A percentile compares a stretch with the other conserved stretches of the same genome.
These are phyloP conservation scores for Drosophila austrosaltans DNA, from an alignment of 2,888 invertebrate genomes.

Conservation along the genomic window DNA sequence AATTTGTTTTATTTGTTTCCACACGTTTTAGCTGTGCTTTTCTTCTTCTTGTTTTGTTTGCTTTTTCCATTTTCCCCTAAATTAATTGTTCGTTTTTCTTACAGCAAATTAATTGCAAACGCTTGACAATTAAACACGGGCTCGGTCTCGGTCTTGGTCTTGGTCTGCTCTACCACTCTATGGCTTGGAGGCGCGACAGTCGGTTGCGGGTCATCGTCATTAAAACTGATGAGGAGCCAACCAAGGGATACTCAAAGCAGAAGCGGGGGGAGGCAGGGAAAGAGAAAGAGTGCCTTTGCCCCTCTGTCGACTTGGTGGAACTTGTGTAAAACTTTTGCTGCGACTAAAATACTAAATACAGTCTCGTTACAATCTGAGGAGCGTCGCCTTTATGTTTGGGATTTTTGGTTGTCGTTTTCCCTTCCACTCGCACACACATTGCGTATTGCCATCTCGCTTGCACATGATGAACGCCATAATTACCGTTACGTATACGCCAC, in stretches of 20 bases:
- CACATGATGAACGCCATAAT: slow-evolving; percentile 83
- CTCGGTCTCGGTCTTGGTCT: slow-evolving; percentile 3
- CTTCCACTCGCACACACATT: slow-evolving; percentile 33
- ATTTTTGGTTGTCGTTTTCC: slow-evolving; percentile 32
- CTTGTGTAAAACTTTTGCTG: slow-evolving; percentile 72
- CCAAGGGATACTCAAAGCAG: background rate
- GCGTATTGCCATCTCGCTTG: slow-evolving; percentile 52
- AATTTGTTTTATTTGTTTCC: slow-evolving; percentile 34
- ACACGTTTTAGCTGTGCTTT: slow-evolving; percentile 7
- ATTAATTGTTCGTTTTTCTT: slow-evolving; percentile 75
- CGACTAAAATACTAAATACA: slow-evolving; percentile 81
- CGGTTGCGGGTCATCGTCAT: slow-evolving; percentile 58
- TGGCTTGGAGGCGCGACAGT: slow-evolving; percentile 20
- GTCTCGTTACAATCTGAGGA: slow-evolving; percentile 80
- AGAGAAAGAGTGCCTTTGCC: slow-evolving; percentile 22
- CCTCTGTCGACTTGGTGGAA: slow-evolving; percentile 53
- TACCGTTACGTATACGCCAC: slow-evolving; percentile 82
- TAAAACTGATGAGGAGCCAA: slow-evolving; percentile 41
- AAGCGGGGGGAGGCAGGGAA: background rate
- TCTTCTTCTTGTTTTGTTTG: slow-evolving; percentile 13
- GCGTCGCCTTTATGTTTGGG: slow-evolving; percentile 55
- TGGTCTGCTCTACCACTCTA: slow-evolving; percentile 12
- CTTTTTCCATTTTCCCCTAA: slow-evolving; percentile 40
- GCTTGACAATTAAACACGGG: slow-evolving; percentile 71
- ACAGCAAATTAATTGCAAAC: slow-evolving; percentile 77